Percentiles rank a stretch among this genome's conserved stretches.
Evolutionary conservation across 2,113 vertebrate species (phyloP).

Genomic region (Oncorhynchus nerka): DNA sequence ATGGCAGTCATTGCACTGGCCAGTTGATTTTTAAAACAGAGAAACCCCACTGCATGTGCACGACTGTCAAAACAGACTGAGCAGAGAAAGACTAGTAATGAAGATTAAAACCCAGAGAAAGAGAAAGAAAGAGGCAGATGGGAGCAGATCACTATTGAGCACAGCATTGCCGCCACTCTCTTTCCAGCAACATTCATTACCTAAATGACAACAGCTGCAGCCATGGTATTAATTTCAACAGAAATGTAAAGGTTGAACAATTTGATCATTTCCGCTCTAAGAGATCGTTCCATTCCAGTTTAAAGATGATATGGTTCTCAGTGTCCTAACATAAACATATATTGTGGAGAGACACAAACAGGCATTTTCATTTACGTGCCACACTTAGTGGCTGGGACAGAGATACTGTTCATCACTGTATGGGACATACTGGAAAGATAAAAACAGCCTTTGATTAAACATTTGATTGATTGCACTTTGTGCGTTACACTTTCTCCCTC

Average conservation of each 20-base stretch:
- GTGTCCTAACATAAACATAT: neutral
- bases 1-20: neutral
- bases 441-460: constrained; percentile 11
- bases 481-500: neutral
- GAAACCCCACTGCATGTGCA: constrained; percentile 36
- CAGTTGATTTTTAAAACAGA: too few species aligned
- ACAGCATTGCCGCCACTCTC: constrained; percentile 25
- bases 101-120: constrained; percentile 43
- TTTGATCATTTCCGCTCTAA: neutral
- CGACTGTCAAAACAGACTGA: constrained; percentile 4
- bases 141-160: constrained; percentile 51
- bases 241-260: neutral
- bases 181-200: constrained; percentile 61
- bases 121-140: constrained; percentile 54
- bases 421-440: constrained; percentile 5
- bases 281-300: constrained; percentile 11
- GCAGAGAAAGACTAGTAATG: constrained; percentile 31
- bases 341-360: neutral
- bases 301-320: neutral
- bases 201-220: constrained; percentile 67
- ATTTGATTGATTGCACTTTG: constrained; percentile 13
- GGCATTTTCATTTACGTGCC: neutral
- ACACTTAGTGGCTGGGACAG: neutral
- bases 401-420: neutral
- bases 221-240: constrained; percentile 7